Conservation (phyloP, 2,113 vertebrate species). For the Ginglymostoma cirratum region DNA sequence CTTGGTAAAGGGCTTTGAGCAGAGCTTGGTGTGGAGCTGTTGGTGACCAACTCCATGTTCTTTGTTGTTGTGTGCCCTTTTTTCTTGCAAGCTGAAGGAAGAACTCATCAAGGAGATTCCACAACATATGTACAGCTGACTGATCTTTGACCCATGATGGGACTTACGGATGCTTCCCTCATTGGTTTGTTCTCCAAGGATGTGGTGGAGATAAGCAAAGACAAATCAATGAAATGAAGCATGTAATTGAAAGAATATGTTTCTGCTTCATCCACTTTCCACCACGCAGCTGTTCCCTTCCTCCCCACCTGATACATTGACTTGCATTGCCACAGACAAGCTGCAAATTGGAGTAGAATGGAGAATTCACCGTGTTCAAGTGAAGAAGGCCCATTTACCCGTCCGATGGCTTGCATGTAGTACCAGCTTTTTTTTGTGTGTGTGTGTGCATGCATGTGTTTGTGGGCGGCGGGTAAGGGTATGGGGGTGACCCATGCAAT, state of each 20-base stretch:
- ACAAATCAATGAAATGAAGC: not conserved
- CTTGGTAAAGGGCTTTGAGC: too few species aligned
- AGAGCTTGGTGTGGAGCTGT: too few species aligned
- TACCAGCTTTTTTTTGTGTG: too few species aligned
- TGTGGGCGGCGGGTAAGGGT: too few species aligned
- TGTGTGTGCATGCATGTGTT: too few species aligned
- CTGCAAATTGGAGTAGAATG: not conserved
- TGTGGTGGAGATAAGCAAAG: not conserved
- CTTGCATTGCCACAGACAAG: not conserved
- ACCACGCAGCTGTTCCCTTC: not conserved
- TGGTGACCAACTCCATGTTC: too few species aligned
- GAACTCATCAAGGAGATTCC: too few species aligned
- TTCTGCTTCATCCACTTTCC: not conserved
- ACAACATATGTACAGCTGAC: too few species aligned
- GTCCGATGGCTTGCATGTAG: not conserved
- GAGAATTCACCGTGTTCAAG: not conserved
- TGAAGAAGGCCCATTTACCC: not conserved
- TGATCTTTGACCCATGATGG: too few species aligned
- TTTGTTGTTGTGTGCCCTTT: too few species aligned
- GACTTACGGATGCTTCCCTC: too few species aligned
- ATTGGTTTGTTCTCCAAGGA: not conserved
- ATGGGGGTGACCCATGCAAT: not conserved
- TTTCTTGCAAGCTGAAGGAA: too few species aligned
- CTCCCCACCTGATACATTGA: not conserved
- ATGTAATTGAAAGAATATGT: not conserved